Conservation (phyloP, 2,797 vertebrate species). For the Eurystomus glaucurus region DNA sequence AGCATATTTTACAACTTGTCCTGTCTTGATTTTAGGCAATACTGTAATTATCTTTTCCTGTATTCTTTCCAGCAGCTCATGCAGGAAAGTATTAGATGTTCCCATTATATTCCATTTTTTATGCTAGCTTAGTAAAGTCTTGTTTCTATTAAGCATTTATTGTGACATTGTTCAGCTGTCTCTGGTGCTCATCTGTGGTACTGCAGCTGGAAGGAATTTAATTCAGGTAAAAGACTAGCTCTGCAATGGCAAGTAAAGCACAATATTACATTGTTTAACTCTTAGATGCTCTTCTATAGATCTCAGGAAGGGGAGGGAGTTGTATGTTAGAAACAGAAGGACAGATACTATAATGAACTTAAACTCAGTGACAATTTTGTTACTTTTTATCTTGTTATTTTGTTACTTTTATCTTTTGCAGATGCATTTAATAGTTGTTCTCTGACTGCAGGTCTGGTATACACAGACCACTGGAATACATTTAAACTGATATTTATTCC, state of each 20-base stretch:
- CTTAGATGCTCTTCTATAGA: neutral
- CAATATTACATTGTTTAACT: neutral
- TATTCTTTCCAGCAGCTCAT: conserved; percentile 35
- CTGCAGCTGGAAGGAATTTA: neutral
- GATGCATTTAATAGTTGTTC: neutral
- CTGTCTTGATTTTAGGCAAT: neutral
- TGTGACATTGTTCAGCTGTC: conserved; percentile 6
- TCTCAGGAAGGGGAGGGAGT: neutral
- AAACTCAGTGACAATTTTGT: neutral
- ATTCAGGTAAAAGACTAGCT: conserved; percentile 6
- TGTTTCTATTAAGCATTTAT: neutral
- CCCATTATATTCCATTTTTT: conserved; percentile 1
- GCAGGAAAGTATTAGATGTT: conserved; percentile 39
- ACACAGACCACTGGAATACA: neutral
- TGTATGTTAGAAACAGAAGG: neutral
- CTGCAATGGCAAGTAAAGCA: neutral
- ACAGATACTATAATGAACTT: neutral
- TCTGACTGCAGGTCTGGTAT: neutral
- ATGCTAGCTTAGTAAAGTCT: conserved; percentile 30
- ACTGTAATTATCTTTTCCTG: conserved; percentile 41
- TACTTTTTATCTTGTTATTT: neutral
- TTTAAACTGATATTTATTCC: neutral
- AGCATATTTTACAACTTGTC: neutral
- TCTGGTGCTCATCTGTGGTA: neutral
- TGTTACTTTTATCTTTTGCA: neutral